These are phyloP conservation scores for Seira musarum DNA, from an alignment of 2,888 invertebrate species.

Conservation along the genomic window DNA sequence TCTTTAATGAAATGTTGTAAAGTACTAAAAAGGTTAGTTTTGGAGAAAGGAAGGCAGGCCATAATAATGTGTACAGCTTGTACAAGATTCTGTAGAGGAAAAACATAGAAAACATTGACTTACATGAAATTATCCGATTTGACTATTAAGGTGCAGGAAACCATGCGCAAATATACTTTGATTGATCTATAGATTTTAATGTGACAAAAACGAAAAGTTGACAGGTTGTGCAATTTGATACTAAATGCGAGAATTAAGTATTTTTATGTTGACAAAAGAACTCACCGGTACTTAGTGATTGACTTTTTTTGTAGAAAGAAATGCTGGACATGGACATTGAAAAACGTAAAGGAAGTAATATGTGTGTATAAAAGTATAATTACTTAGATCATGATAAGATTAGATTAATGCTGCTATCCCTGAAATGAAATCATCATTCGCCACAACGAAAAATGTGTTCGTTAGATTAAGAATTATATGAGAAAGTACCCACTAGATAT, in stretches of 20 bases:
- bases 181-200: neutral
- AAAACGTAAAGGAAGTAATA: too few relatives aligned
- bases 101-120: neutral
- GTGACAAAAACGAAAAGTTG: neutral
- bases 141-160: constrained; percentile 5
- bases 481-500: too few relatives aligned
- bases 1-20: neutral
- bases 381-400: too few relatives aligned
- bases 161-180: neutral
- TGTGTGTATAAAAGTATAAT: too few relatives aligned
- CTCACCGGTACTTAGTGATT: neutral
- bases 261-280: neutral
- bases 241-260: neutral
- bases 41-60: neutral
- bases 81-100: constrained; percentile 7
- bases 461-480: constrained; percentile 51
- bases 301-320: constrained; percentile 3
- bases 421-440: neutral
- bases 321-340: constrained; percentile 38
- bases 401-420: too few relatives aligned
- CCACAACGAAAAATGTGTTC: constrained; percentile 47
- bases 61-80: neutral
- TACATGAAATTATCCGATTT: neutral
- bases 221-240: neutral
- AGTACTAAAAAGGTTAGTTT: neutral